phyloP scores from a whole-genome alignment of 2,888 invertebrate genomes.

The Platycnemis pennipes region DNA sequence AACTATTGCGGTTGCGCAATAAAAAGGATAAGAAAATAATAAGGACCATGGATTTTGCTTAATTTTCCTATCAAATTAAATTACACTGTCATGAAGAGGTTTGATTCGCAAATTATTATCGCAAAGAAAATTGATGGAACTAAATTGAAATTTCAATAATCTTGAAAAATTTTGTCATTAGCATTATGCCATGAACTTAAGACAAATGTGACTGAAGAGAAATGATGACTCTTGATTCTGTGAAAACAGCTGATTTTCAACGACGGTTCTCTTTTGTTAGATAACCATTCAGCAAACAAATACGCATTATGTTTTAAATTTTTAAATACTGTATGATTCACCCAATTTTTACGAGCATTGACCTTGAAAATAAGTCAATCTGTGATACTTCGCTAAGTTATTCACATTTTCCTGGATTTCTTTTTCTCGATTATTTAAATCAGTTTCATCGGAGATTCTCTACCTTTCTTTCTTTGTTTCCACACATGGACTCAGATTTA shows the following conservation, averaged over 20 bases:
- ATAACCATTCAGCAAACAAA: not conserved
- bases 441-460: not conserved
- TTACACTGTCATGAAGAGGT: not conserved
- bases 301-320: not conserved
- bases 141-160: not conserved
- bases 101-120: not conserved
- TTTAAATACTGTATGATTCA: not conserved
- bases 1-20: not conserved
- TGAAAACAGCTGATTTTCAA: not conserved
- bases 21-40: not conserved
- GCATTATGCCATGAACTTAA: not conserved
- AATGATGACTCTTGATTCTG: not conserved
- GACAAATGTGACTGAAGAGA: not conserved
- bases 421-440: too few relatives aligned
- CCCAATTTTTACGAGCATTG: not conserved
- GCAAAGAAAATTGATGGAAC: not conserved
- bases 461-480: not conserved
- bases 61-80: not conserved
- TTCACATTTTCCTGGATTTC: not conserved
- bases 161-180: not conserved
- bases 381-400: slow-evolving; percentile 51
- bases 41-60: not conserved
- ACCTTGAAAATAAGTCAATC: not conserved
- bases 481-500: not conserved
- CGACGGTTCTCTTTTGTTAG: too few relatives aligned